Evolutionary conservation across 2,888 invertebrate species (phyloP).

Genomic region (Ctena decussata): DNA sequence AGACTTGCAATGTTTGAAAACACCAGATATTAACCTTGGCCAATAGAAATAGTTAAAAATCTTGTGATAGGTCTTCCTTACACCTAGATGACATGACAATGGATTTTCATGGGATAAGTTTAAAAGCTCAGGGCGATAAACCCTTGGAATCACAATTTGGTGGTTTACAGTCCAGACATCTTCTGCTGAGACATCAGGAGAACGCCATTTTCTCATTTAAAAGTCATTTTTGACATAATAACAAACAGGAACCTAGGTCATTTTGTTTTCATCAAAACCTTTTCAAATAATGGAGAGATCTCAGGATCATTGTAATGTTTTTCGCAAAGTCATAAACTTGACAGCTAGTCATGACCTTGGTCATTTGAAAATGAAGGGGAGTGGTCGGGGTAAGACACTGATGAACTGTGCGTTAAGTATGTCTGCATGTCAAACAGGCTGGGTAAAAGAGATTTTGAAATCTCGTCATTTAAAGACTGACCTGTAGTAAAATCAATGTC

Average conservation of each 20-base stretch:
- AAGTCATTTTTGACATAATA: conserved; percentile 45
- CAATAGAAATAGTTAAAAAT: conserved; percentile 51
- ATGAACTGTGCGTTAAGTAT: not conserved
- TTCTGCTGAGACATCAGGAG: conserved; percentile 41
- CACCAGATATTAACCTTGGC: conserved; percentile 42
- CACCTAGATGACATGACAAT: conserved; percentile 52
- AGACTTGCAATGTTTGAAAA: conserved; percentile 30
- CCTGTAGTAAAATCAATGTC: conserved; percentile 22
- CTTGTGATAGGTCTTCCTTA: conserved; percentile 47
- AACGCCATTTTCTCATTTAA: conserved; percentile 60
- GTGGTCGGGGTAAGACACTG: not conserved
- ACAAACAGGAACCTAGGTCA: conserved; percentile 28
- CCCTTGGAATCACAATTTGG: conserved; percentile 50
- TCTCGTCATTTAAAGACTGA: conserved; percentile 1
- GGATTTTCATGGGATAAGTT: conserved; percentile 51
- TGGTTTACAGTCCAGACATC: conserved; percentile 49
- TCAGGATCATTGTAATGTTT: conserved; percentile 58
- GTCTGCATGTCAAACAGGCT: not conserved
- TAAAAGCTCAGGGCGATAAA: conserved; percentile 34
- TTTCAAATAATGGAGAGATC: conserved; percentile 33
- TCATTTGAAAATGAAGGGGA: not conserved
- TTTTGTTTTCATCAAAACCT: conserved; percentile 28
- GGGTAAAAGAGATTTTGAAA: not conserved
- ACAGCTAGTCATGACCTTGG: conserved; percentile 24
- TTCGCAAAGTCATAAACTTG: conserved; percentile 43